Conservation (phyloP, 2,113 vertebrate species). For the Trachemys scripta region DNA sequence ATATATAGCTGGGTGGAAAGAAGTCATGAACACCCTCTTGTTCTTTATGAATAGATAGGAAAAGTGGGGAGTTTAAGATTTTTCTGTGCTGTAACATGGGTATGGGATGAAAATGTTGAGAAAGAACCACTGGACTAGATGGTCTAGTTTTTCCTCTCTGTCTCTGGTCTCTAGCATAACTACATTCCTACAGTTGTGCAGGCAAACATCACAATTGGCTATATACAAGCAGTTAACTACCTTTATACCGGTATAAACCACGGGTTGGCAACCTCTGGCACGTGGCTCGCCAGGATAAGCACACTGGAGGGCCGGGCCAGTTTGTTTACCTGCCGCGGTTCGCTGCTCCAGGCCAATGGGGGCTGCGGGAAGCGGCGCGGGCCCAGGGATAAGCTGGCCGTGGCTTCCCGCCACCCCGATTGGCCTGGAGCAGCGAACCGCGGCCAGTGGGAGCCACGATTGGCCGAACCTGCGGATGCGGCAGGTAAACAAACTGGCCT, state of each 20-base stretch:
- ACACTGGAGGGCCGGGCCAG: too few relatives aligned
- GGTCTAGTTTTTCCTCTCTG: not conserved
- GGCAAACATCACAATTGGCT: not conserved
- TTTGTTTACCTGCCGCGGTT: too few relatives aligned
- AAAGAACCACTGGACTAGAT: not conserved
- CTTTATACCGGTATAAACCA: not conserved
- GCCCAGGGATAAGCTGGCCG: too few relatives aligned
- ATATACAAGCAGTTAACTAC: not conserved
- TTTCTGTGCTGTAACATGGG: not conserved
- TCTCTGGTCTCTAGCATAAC: not conserved
- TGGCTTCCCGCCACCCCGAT: too few relatives aligned
- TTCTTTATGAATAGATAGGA: not conserved
- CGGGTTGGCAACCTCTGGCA: too few relatives aligned
- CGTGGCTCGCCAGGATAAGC: too few relatives aligned
- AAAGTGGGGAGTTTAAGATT: not conserved
- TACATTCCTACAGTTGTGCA: not conserved
- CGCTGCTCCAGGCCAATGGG: too few relatives aligned
- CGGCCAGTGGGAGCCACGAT: too few relatives aligned
- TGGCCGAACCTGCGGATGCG: too few relatives aligned
- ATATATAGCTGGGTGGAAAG: not conserved
- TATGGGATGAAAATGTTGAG: not conserved
- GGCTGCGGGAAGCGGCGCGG: too few relatives aligned
- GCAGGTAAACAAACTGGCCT: too few relatives aligned
- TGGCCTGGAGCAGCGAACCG: too few relatives aligned
- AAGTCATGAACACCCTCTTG: not conserved